phyloP scores from a whole-genome alignment of 1,140 invertebrate species.

The Cydia splendana region DNA sequence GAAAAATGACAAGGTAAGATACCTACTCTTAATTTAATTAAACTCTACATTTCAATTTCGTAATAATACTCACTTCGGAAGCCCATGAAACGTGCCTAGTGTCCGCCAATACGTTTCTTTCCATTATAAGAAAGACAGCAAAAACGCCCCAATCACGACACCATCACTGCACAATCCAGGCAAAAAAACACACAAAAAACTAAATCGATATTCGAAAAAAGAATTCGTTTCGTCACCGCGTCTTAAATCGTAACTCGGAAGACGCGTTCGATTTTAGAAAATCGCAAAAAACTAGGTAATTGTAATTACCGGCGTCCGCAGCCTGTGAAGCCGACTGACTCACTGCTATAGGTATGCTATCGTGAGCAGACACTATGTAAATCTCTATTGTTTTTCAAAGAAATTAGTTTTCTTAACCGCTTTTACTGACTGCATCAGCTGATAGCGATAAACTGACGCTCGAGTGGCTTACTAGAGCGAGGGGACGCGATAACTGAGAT shows the following conservation, averaged over 20 bases:
- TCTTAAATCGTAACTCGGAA: conserved; percentile 17
- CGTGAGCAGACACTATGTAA: conserved; percentile 56
- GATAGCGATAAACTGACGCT: conserved; percentile 65
- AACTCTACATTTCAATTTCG: background rate
- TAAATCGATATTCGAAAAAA: conserved; percentile 42
- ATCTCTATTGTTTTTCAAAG: conserved; percentile 60
- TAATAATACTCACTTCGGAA: conserved; percentile 64
- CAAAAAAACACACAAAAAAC: conserved; percentile 40
- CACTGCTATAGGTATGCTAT: conserved; percentile 37
- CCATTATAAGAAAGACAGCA: conserved; percentile 58
- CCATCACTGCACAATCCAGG: conserved; percentile 51
- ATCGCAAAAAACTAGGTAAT: conserved; percentile 52
- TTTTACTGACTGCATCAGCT: conserved; percentile 64
- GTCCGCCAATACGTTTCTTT: conserved; percentile 77
- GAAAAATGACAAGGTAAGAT: no score
- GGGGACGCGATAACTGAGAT: conserved; percentile 67
- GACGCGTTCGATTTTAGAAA: conserved; percentile 53
- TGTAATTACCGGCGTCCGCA: conserved; percentile 52
- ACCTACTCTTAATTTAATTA: background rate
- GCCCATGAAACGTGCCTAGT: conserved; percentile 69
- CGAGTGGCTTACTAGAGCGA: conserved; percentile 66
- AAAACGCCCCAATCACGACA: conserved; percentile 52
- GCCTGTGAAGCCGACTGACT: conserved; percentile 56
- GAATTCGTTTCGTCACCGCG: conserved; percentile 49
- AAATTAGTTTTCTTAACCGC: conserved; percentile 45